These are phyloP conservation scores for Drosophila parthenogenetica DNA, from an alignment of 2,888 invertebrate genomes.

Conservation along the genomic window DNA sequence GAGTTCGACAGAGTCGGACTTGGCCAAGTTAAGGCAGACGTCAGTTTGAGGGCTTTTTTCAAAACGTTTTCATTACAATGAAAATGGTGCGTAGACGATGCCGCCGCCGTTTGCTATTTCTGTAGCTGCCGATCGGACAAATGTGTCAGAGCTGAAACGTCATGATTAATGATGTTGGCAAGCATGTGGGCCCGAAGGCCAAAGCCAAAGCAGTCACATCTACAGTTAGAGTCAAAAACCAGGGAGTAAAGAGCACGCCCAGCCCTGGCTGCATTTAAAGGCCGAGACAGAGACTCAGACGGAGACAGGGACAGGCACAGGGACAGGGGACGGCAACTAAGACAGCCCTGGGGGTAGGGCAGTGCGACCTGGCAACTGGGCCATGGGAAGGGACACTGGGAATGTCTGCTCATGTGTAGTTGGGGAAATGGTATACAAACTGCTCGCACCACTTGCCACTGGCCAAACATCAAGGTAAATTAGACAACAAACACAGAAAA, in stretches of 20 bases:
- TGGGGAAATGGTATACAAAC: conserved; percentile 12
- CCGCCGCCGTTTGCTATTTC: conserved; percentile 32
- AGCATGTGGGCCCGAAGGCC: conserved; percentile 82
- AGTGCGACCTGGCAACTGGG: conserved; percentile 51
- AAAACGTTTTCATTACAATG: conserved; percentile 76
- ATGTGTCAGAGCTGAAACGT: conserved; percentile 83
- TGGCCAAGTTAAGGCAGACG: conserved; percentile 43
- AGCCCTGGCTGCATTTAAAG: conserved; percentile 48
- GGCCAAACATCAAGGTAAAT: conserved; percentile 79
- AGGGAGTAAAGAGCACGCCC: conserved; percentile 44
- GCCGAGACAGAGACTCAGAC: conserved; percentile 41
- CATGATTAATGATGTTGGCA: conserved; percentile 84
- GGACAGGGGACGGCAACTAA: conserved; percentile 30
- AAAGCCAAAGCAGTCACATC: conserved; percentile 33
- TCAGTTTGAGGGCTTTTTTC: conserved; percentile 57
- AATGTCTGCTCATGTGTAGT: conserved; percentile 15
- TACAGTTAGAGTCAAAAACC: conserved; percentile 25
- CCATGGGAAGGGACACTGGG: conserved; percentile 61
- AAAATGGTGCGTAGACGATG: conserved; percentile 63
- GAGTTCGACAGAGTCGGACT: not conserved
- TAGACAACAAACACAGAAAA: conserved; percentile 62
- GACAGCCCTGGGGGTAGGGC: conserved; percentile 67
- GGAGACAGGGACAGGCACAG: conserved; percentile 6
- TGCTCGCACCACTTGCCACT: conserved; percentile 24
- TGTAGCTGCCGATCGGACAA: conserved; percentile 81